Evolutionary conservation across 2,888 invertebrate species (phyloP).

Genomic region (Anorthoa munda): DNA sequence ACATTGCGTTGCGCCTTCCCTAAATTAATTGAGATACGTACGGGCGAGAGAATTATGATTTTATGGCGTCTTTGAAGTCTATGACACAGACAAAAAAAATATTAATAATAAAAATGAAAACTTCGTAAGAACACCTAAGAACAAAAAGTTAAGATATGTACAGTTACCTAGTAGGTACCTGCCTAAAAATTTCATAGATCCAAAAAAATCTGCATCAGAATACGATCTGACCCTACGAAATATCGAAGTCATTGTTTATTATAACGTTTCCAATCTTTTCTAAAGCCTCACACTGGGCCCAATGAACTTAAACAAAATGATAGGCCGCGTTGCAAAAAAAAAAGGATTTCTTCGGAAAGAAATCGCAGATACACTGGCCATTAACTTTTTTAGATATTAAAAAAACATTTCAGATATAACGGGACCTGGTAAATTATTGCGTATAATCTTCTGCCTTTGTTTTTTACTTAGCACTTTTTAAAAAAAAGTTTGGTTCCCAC

Average conservation of each 20-base stretch:
- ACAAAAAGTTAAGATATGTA: background rate
- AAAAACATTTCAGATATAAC: constrained; percentile 83
- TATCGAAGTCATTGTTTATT: constrained; percentile 61
- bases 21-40: background rate
- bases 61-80: background rate
- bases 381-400: constrained; percentile 81
- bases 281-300: constrained; percentile 82
- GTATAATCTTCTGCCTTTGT: constrained; percentile 85
- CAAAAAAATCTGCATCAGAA: constrained; percentile 38
- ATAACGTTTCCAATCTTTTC: constrained; percentile 63
- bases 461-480: constrained; percentile 79
- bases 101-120: too few relatives aligned
- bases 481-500: constrained; percentile 82
- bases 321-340: constrained; percentile 79
- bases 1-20: too few relatives aligned
- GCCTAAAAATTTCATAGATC: background rate
- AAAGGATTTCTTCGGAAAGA: constrained; percentile 75
- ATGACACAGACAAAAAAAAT: background rate
- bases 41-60: too few relatives aligned
- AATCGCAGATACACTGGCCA: constrained; percentile 88
- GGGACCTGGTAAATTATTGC: constrained; percentile 87
- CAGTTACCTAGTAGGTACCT: background rate
- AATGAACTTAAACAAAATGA: constrained; percentile 79
- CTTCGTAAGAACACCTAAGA: too few relatives aligned
- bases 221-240: constrained; percentile 49